Evolutionary conservation across 2,888 invertebrate genomes (phyloP).

Genomic region (Melinaea menophilus): DNA sequence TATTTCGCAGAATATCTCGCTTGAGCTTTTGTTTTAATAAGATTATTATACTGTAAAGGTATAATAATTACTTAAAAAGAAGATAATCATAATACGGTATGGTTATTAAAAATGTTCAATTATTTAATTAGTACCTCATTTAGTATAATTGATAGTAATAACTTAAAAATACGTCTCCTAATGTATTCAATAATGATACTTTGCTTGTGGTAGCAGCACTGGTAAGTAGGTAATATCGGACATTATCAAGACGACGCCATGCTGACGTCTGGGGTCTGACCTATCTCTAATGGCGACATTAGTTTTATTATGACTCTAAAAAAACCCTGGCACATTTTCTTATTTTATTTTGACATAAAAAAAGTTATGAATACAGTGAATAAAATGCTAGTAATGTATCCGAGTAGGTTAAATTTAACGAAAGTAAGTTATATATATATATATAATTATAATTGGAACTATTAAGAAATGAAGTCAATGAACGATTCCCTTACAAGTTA

Average conservation of each 20-base stretch:
- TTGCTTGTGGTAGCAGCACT: not conserved
- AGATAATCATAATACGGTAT: not conserved
- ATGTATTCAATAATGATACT: not conserved
- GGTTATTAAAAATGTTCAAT: not conserved
- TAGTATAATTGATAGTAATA: too few species aligned
- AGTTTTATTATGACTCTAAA: slow-evolving; percentile 5
- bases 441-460: too few species aligned
- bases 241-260: slow-evolving; percentile 30
- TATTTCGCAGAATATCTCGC: not conserved
- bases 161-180: not conserved
- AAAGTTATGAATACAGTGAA: too few species aligned
- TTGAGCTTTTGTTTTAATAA: not conserved
- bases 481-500: slow-evolving; percentile 7
- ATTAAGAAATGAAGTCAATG: not conserved
- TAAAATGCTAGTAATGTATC: too few species aligned
- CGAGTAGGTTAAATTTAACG: too few species aligned
- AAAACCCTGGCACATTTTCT: not conserved
- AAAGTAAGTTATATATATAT: too few species aligned
- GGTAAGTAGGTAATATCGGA: not conserved
- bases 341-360: too few species aligned
- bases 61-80: not conserved
- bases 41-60: not conserved
- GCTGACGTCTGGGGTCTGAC: slow-evolving; percentile 26
- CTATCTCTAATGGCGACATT: slow-evolving; percentile 25
- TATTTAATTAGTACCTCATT: too few species aligned